Evolutionary conservation across 1,140 invertebrate species (phyloP).

Genomic region (Calliopsis andreniformis): DNA sequence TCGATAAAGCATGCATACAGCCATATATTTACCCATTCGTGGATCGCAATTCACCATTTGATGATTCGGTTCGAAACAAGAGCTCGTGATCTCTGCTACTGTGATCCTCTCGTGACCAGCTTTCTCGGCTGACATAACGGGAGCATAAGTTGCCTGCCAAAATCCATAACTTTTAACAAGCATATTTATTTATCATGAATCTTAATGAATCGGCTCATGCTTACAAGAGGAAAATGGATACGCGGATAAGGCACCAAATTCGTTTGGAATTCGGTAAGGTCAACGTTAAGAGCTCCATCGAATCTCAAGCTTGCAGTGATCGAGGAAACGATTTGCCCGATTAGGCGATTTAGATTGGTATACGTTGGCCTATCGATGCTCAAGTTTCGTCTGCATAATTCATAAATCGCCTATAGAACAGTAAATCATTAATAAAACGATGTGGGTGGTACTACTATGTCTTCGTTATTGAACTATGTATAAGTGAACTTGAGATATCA

Average conservation of each 20-base stretch:
- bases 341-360: conserved; percentile 85
- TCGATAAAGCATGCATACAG: conserved; percentile 88
- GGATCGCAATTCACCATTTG: conserved; percentile 92
- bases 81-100: conserved; percentile 88
- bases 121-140: conserved; percentile 86
- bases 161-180: too few relatives aligned
- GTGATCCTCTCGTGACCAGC: conserved; percentile 87
- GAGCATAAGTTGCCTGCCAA: conserved; percentile 86
- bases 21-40: conserved; percentile 87
- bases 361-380: conserved; percentile 85
- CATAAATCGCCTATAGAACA: conserved; percentile 85
- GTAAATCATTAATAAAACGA: neutral
- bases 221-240: conserved; percentile 88
- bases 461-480: neutral
- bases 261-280: conserved; percentile 91
- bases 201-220: too few relatives aligned
- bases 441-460: too few relatives aligned
- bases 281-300: conserved; percentile 91
- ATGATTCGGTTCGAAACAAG: conserved; percentile 90
- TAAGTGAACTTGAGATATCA: neutral
- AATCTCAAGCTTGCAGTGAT: conserved; percentile 92
- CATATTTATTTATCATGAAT: too few relatives aligned
- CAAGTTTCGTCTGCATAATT: conserved; percentile 85
- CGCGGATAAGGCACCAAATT: conserved; percentile 89
- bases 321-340: conserved; percentile 86